Evolutionary conservation across 2,797 vertebrate genomes (phyloP).

Genomic region (Coluber constrictor): DNA sequence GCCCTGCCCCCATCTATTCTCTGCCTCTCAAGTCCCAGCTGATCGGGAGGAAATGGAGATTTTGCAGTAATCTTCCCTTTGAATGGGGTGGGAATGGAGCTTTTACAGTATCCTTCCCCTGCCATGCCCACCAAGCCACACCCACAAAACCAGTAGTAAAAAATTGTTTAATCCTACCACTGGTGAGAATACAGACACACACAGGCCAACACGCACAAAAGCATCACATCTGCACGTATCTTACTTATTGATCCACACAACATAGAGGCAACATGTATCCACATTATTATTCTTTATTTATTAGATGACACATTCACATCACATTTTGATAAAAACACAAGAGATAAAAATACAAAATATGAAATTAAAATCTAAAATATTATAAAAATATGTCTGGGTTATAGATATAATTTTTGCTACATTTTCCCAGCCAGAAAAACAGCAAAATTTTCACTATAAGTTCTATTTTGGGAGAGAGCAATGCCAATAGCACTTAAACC

Average conservation of each 20-base stretch:
- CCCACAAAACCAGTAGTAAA: too few species aligned
- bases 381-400: not conserved
- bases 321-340: not conserved
- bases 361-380: not conserved
- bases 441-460: not conserved
- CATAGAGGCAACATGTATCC: not conserved
- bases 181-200: not conserved
- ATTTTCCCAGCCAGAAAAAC: not conserved
- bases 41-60: too few species aligned
- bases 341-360: not conserved
- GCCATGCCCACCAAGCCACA: too few species aligned
- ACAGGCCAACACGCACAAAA: not conserved
- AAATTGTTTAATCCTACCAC: too few species aligned
- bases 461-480: not conserved
- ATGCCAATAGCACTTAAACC: too few species aligned
- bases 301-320: not conserved
- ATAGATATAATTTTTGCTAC: not conserved
- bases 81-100: too few species aligned
- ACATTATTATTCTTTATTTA: not conserved
- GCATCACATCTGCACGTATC: not conserved
- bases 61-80: too few species aligned
- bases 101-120: too few species aligned
- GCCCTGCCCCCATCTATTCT: too few species aligned
- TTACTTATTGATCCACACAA: not conserved
- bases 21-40: too few species aligned